Evolutionary conservation across 2,113 vertebrate species (phyloP), one percentile per base, ranked within the genome.

Genomic region (Equus quagga): DNA sequence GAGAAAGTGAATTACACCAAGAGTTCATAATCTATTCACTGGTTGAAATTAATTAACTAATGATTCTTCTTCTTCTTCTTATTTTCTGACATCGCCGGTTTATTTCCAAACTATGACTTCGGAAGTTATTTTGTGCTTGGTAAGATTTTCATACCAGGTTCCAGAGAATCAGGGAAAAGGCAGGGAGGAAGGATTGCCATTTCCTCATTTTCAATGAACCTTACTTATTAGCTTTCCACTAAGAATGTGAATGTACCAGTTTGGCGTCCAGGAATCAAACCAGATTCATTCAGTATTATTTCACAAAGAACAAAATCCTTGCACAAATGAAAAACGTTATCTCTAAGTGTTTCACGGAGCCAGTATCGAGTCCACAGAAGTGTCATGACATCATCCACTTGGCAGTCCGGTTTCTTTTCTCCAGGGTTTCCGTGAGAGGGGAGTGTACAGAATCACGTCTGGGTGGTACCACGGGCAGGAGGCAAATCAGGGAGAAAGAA

Each of bases 381-480:
- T 3, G 15, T 24, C 51, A 65, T 62, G 79, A 94, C 28, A 75
- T 96, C 86, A 89, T 51, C 64, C 67, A 33, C 41, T 73, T 94
- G 76, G 86, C 41, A 44, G 49, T 44, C 54, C 64, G 62, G 4
- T 60, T 24, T 33, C 62, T 64, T 17, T 67, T 13, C 54, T 58
- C 73, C 62, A 12, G 56, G 19, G 17, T 36, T 58, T 21, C n/a
- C 65, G 78, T 6, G 28, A 15, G 89, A 86, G 60, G 62, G 33
- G 51, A 1, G 46, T 0, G 1, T 15, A 88, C 65, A 84, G 26
- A 97, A 91, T 93, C 89, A 88, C 81, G 88, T 17, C 79, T 23
- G 96, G 84, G 80, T 90, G 76, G 51, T 44, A 91, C 92, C 94
- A 79, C 67, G 86, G 97, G 92, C 87, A 94, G 64, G 41, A 98